These are phyloP conservation scores for Luidia sarsii DNA, from an alignment of 53 echinoderm and acorn worm genomes.

Conservation along the genomic window DNA sequence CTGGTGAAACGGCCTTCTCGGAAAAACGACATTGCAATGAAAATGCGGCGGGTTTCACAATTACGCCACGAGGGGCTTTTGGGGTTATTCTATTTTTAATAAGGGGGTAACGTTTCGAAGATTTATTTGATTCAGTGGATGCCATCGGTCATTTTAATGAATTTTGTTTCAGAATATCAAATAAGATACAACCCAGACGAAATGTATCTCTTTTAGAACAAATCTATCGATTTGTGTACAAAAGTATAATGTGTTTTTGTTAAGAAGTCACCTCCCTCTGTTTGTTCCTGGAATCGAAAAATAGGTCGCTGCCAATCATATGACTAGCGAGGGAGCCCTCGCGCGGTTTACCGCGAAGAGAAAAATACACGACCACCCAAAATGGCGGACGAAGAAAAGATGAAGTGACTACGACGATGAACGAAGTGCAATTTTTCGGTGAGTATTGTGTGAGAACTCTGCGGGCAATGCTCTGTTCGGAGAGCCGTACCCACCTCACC, in stretches of 20 bases:
- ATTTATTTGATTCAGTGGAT: no score
- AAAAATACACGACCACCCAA: slow-evolving; percentile 30
- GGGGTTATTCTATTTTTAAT: slow-evolving; percentile 26
- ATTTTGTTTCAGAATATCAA: no score
- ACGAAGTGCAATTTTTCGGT: slow-evolving; percentile 82
- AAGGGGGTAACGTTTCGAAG: no score
- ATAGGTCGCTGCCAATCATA: slow-evolving; percentile 24
- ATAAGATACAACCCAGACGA: no score
- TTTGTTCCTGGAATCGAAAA: neutral
- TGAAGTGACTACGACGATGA: slow-evolving; percentile 60
- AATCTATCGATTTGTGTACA: no score
- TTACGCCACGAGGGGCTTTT: neutral
- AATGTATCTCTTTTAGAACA: no score
- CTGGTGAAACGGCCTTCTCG: neutral
- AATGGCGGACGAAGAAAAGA: slow-evolving; percentile 87
- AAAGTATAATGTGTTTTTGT: no score
- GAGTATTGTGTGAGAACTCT: slow-evolving; percentile 41
- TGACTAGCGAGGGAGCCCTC: slow-evolving; percentile 57
- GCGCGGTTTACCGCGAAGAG: slow-evolving; percentile 31
- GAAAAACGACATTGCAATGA: neutral
- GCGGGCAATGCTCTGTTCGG: neutral
- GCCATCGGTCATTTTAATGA: no score
- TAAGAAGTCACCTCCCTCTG: neutral
- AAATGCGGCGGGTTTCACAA: slow-evolving; percentile 2
- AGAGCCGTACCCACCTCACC: neutral